Evolutionary conservation across 2,797 vertebrate genomes (phyloP).

Genomic region (Botia almorhae): DNA sequence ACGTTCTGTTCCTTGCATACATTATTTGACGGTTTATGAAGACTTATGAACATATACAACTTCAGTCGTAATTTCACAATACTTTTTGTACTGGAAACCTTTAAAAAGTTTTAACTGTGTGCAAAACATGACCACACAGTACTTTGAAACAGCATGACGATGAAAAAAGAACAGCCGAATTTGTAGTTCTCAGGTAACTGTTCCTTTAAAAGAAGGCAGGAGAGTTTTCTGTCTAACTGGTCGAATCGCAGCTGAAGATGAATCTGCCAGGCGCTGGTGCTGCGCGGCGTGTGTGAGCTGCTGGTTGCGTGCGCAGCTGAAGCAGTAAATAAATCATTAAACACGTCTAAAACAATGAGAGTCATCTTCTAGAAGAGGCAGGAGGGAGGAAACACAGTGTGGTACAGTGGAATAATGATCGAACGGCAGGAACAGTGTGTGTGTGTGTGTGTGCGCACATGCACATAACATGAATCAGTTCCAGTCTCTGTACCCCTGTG

Average conservation of each 20-base stretch:
- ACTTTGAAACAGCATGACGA: too few relatives aligned
- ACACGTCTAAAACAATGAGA: conserved; percentile 64
- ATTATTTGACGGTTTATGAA: neutral
- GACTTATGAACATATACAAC: too few relatives aligned
- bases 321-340: conserved; percentile 73
- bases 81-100: too few relatives aligned
- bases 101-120: too few relatives aligned
- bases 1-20: neutral
- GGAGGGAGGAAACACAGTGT: conserved; percentile 34
- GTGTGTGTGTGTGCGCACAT: conserved; percentile 28
- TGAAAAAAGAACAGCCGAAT: neutral
- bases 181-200: neutral
- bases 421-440: conserved; percentile 42
- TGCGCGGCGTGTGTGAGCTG: conserved; percentile 52
- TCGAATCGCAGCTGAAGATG: neutral
- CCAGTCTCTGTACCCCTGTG: conserved; percentile 33
- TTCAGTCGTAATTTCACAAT: too few relatives aligned
- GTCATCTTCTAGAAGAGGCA: conserved; percentile 54
- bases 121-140: too few relatives aligned
- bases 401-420: conserved; percentile 50
- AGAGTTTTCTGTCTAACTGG: conserved; percentile 3
- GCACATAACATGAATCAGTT: conserved; percentile 1
- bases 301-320: conserved; percentile 54
- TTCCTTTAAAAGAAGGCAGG: conserved; percentile 6
- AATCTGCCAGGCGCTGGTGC: conserved; percentile 46